Conservation (phyloP, 2,797 vertebrate genomes). For the Meriones psammophilus region DNA sequence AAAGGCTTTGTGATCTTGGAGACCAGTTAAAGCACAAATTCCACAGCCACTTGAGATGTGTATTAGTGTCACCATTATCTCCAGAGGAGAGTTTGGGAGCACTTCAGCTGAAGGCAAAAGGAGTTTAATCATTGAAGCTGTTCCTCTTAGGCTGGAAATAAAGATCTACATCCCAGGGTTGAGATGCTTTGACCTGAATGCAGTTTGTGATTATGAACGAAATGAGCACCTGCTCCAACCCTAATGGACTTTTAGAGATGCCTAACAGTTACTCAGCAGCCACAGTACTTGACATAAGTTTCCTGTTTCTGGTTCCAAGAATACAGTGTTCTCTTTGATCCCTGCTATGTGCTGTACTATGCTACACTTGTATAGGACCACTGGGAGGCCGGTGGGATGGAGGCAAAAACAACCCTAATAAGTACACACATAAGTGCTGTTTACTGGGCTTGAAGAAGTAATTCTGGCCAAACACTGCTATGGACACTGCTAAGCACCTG, state of each 20-base stretch:
- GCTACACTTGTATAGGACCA: not conserved
- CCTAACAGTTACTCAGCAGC: conserved; percentile 41
- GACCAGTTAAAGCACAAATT: conserved; percentile 15
- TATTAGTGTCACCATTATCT: conserved; percentile 9
- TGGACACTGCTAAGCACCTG: not conserved
- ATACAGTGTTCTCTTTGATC: conserved; percentile 13
- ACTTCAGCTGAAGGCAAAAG: conserved; percentile 21
- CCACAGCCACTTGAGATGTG: conserved; percentile 8
- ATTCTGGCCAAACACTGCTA: too few species aligned
- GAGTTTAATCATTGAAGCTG: conserved; percentile 35
- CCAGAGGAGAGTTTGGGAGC: not conserved
- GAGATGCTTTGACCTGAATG: conserved; percentile 29
- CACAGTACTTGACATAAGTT: conserved; percentile 45
- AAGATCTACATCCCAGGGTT: not conserved
- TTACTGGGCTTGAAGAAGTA: conserved; percentile 31
- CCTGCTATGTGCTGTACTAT: not conserved
- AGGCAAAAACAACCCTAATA: not conserved
- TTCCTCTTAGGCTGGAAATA: conserved; percentile 40
- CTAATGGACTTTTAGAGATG: conserved; percentile 37
- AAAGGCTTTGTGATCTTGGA: conserved; percentile 36
- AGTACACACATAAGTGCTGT: conserved; percentile 18
- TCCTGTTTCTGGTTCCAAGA: conserved; percentile 40
- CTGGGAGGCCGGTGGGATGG: conserved; percentile 47
- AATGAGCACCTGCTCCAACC: conserved; percentile 40
- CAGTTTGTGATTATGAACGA: not conserved